These are phyloP conservation scores for Oreohelix idahoensis DNA, from an alignment of 1,140 invertebrate species.

Conservation along the genomic window DNA sequence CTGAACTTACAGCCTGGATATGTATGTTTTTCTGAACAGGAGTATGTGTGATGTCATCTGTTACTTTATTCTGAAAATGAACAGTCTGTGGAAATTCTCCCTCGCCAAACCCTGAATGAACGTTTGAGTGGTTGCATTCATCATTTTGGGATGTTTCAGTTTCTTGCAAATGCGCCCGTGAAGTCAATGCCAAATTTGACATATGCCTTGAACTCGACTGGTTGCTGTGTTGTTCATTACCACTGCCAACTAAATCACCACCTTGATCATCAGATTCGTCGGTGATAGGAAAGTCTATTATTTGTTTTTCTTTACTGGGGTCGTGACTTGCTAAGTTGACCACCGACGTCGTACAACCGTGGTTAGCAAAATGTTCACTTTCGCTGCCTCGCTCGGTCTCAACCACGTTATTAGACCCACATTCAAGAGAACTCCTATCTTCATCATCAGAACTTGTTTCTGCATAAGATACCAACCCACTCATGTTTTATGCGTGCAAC, in stretches of 20 bases:
- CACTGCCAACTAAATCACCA: background rate
- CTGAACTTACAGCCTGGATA: background rate
- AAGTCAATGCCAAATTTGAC: background rate
- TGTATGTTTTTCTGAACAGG: background rate
- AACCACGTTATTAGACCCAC: background rate
- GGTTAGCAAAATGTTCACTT: background rate
- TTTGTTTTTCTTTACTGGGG: background rate
- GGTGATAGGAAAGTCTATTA: background rate
- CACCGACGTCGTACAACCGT: background rate
- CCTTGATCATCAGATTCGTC: background rate
- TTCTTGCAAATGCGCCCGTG: background rate
- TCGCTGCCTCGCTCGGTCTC: background rate
- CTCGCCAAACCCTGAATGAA: too few relatives aligned
- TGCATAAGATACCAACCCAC: background rate
- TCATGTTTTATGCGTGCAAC: background rate
- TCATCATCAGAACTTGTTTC: constrained; percentile 9
- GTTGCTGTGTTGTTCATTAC: background rate
- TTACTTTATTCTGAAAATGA: background rate
- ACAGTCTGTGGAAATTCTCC: background rate
- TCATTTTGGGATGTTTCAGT: too few relatives aligned
- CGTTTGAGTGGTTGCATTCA: too few relatives aligned
- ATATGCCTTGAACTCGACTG: background rate
- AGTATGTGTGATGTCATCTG: background rate
- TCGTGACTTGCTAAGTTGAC: background rate
- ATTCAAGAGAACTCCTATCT: background rate